These are phyloP conservation scores for Nannobrachium achirus DNA, from an alignment of 2,113 vertebrate genomes.

Conservation along the genomic window DNA sequence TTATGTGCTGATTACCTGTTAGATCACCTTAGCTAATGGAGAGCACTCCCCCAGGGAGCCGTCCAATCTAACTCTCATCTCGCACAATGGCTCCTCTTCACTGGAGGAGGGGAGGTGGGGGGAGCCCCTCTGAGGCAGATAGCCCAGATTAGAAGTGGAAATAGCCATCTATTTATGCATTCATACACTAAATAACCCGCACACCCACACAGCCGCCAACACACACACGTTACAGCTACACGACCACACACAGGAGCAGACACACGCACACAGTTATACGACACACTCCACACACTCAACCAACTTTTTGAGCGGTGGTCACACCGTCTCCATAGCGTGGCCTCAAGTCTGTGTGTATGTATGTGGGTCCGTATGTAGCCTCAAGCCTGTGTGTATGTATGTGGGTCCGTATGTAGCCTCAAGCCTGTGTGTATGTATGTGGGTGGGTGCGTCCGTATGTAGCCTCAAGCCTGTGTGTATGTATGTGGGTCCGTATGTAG, in stretches of 20 bases:
- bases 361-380: too few relatives aligned
- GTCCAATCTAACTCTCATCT: constrained; percentile 85
- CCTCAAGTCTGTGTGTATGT: too few relatives aligned
- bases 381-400: too few relatives aligned
- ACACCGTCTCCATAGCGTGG: too few relatives aligned
- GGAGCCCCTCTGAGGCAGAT: constrained; percentile 76
- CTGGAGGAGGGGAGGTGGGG: constrained; percentile 61
- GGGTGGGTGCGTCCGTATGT: too few relatives aligned
- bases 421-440: too few relatives aligned
- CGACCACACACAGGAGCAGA: constrained; percentile 12
- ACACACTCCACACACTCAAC: background rate
- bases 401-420: too few relatives aligned
- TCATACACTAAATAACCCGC: constrained; percentile 75
- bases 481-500: too few relatives aligned
- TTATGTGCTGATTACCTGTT: constrained; percentile 88
- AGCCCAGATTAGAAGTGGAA: constrained; percentile 79
- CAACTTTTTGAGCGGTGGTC: too few relatives aligned
- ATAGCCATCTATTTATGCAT: constrained; percentile 80
- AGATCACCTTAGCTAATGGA: constrained; percentile 87
- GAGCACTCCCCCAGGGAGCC: constrained; percentile 80
- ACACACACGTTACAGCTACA: constrained; percentile 4
- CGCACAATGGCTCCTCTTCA: constrained; percentile 82
- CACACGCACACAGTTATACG: constrained; percentile 33
- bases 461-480: too few relatives aligned
- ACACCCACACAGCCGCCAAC: constrained; percentile 31